Evolutionary conservation across 92 coral and sea anemone genomes (phyloP), one percentile per base, ranked within the genome.

Genomic region (Siderastrea radians): DNA sequence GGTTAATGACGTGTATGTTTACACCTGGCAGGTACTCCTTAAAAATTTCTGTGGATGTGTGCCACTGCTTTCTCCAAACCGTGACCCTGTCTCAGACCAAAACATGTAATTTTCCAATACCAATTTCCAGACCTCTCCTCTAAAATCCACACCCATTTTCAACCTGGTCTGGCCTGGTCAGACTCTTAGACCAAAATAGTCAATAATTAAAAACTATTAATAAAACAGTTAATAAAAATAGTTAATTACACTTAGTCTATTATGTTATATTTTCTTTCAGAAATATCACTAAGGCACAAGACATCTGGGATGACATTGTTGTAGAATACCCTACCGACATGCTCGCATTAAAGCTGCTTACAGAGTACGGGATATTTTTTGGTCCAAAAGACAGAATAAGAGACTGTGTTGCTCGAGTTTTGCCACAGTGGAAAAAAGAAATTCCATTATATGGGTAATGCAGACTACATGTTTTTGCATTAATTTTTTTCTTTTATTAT

Each of bases 251-350:
- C 59, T 4, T 49, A 48, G 3, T 10, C 7, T 49, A 46, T 53
- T 49, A 17, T 74, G 2, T 49, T 17, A 17, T 63, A 13, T 68
- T 5, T 66, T 66, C 6, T 80, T 26, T 55, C 51, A 94, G 96
- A 68, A 88, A 87, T 65, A 61, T 89, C 6, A 58, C 71, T 3
- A 75, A 83, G 58, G 96, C 96, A 26, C 93, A 89, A 80, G 79
- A 84, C 61, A 75, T 81, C 2, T 94, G 96, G 96, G 96, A 94
- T 67, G 96, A 92, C 13, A 94, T 94, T 61, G 77, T 94, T 2
- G 59, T 67, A 15, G 45, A 46, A 48, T 87, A 91, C 19, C 96
- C 96, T 5, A 94, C 95, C 6, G 96, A 94, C 74, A 83, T 94
- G 9, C 52, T 90, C 19, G 96, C 96, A 16, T n/a, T 94, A n/a